Evolutionary conservation across 2,797 vertebrate species (phyloP).

Genomic region (Gymnopithys bicolor): DNA sequence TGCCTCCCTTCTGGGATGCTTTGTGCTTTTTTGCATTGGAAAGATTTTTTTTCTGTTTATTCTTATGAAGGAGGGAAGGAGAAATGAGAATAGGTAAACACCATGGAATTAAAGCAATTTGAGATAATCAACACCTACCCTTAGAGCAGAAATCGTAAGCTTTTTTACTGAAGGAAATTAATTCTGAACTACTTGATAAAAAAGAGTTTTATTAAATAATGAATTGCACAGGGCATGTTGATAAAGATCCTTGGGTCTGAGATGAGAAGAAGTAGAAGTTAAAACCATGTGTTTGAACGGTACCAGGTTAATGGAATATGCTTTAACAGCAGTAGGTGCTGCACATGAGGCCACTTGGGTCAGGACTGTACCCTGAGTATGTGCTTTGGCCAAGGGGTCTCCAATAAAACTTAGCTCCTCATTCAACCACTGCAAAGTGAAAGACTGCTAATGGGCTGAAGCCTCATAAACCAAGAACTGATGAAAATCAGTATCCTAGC

Average conservation of each 20-base stretch:
- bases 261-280: not conserved
- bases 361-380: not conserved
- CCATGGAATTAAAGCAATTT: not conserved
- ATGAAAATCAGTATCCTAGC: not conserved
- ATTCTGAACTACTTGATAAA: not conserved
- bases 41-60: not conserved
- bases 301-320: not conserved
- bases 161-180: not conserved
- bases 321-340: not conserved
- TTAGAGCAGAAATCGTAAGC: not conserved
- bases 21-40: not conserved
- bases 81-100: not conserved
- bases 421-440: not conserved
- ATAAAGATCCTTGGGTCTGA: not conserved
- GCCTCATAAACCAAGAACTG: not conserved
- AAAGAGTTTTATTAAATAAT: not conserved
- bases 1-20: not conserved
- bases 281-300: not conserved
- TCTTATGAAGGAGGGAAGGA: not conserved
- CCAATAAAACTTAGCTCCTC: not conserved
- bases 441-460: not conserved
- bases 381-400: not conserved
- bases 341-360: not conserved
- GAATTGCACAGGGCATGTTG: accelerated
- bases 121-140: not conserved